Evolutionary conservation across 2,113 vertebrate genomes (phyloP).

Genomic region (Centropus unirufus): DNA sequence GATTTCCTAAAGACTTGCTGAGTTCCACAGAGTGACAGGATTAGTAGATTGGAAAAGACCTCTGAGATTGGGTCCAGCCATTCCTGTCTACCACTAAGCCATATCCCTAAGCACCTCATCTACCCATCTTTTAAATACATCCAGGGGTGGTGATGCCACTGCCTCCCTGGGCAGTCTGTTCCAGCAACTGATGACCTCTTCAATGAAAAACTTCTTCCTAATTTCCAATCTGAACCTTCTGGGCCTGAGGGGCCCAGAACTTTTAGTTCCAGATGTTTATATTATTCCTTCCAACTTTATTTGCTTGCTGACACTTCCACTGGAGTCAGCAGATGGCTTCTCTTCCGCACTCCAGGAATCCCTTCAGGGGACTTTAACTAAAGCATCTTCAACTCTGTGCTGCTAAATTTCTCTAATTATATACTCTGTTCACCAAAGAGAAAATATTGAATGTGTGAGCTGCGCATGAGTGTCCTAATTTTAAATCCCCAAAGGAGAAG

Average conservation of each 20-base stretch:
- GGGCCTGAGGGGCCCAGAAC: no score
- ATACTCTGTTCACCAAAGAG: neutral
- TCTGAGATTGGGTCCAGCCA: no score
- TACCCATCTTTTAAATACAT: no score
- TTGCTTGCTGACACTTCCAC: slow-evolving; percentile 9
- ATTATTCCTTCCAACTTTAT: slow-evolving; percentile 12
- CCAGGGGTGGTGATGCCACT: no score
- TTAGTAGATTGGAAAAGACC: no score
- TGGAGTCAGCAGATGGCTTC: slow-evolving; percentile 52
- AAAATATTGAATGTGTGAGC: neutral
- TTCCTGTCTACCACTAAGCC: no score
- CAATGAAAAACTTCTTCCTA: no score
- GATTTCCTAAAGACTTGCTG: neutral
- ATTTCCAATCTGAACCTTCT: no score
- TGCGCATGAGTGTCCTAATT: neutral
- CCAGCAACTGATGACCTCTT: no score
- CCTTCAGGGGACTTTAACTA: neutral
- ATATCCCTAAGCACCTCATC: no score
- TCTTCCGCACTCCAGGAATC: slow-evolving; percentile 11
- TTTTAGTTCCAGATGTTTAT: neutral
- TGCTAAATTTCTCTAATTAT: neutral
- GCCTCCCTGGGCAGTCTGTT: no score
- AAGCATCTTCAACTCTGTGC: neutral
- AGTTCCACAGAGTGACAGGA: no score
- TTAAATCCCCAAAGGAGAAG: neutral